Base-by-base conservation (phyloP, 2,797 vertebrate genomes). In the Esox lucius region DNA sequence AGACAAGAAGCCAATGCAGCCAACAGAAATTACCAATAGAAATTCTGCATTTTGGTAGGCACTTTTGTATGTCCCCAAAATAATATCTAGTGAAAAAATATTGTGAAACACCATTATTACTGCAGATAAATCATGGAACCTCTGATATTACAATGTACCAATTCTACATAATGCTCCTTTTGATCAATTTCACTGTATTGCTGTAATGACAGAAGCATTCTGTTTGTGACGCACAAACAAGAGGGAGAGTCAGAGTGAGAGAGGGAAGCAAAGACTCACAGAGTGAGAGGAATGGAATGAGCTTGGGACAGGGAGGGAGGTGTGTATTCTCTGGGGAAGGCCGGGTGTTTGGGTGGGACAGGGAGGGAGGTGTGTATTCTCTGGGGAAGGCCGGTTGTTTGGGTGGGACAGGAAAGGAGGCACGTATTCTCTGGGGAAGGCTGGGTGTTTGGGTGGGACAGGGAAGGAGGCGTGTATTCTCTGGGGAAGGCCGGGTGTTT, bases 341-440 rank as follows among this genome's bases (percentile, higher is more conserved):
- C 75, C 78, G 78, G 86, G 84, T 80, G 83, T 86, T 81, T 87
- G 89, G 75, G 9, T 75, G 73, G 75, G 77, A 81, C 71, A 81
- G 74, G 67, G 78, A 82, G 75, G 66, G 81, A 82, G 83, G 88
- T 82, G 83, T 87, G 89, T 88, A 88, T 91, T 91, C 84, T 90
- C 88, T 71, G 79, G 87, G 88, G 87, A 88, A 83, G 88, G 87
- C 90, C 87, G 93, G 90, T 90, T 93, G 92, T 94, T 92, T 93
- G 91, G 91, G 91, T 11, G 68, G 11, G 39, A 16, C 12, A 17
- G n/a, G 19, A 28, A 33, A 51, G 70, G 53, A 61, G 51, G 53
- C n/a, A n/a, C n/a, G n/a, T n/a, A n/a, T n/a, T n/a, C n/a, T n/a
- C n/a, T n/a, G 15, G 12, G 28, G 49, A 75, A 74, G 62, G 82